These are phyloP conservation scores for Channa maculata DNA, from an alignment of 2,113 vertebrate species.

Conservation along the genomic window DNA sequence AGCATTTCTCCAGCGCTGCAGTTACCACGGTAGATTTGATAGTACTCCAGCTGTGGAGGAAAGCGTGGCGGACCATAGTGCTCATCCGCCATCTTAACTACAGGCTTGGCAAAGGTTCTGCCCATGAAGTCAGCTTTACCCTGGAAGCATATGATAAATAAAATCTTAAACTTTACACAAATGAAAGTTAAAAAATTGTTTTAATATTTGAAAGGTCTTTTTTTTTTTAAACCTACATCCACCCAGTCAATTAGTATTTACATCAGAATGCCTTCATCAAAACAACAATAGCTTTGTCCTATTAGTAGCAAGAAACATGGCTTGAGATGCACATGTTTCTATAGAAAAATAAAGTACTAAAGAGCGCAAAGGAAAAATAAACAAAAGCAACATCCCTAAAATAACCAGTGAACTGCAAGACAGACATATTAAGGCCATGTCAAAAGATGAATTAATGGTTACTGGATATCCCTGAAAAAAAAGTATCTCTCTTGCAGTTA, in stretches of 20 bases:
- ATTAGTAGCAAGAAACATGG: conserved; percentile 70
- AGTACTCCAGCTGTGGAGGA: conserved; percentile 95
- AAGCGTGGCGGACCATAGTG: conserved; percentile 92
- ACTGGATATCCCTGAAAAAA: neutral
- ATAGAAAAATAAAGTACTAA: conserved; percentile 23
- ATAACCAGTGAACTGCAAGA: conserved; percentile 83
- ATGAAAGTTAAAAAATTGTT: neutral
- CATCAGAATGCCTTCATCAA: neutral
- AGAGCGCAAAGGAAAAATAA: conserved; percentile 20
- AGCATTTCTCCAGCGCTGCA: conserved; percentile 93
- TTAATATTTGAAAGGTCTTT: conserved; percentile 32
- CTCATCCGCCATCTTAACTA: conserved; percentile 96
- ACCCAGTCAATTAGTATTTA: conserved; percentile 3
- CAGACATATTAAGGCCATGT: conserved; percentile 35
- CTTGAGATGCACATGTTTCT: conserved; percentile 72
- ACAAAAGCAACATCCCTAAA: conserved; percentile 41
- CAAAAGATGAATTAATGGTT: neutral
- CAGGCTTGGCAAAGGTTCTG: conserved; percentile 93
- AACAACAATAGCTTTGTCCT: neutral
- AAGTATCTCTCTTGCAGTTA: conserved; percentile 78
- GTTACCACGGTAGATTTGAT: conserved; percentile 96
- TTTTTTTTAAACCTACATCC: conserved; percentile 23
- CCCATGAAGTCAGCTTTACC: conserved; percentile 99
- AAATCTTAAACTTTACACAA: neutral
- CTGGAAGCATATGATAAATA: conserved; percentile 67